Base-by-base conservation (phyloP, 2,888 invertebrate genomes). In the Sphaerophoria taeniata region DNA sequence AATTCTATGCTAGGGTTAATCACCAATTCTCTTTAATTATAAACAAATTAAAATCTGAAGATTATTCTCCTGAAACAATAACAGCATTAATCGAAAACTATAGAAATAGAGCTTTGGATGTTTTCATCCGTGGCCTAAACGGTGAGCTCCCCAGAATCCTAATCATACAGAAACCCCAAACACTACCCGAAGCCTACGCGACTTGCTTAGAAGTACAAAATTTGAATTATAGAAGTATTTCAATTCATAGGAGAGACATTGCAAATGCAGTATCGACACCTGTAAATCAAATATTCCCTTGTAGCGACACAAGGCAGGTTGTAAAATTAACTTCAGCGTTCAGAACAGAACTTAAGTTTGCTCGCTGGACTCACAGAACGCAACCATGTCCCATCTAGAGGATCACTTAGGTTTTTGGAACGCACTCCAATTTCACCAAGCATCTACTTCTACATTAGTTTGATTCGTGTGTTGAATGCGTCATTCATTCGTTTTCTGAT, bases 131-230 rank as follows among this genome's bases (percentile, higher is more conserved):
- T n/a, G 60, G 63, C 12, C 39, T 83, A 9, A 84, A 75, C 11
- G 79, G 72, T 7, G 72, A 79, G 14, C 39, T 75, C 3, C 61
- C 79, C 2, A 75, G 56, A 34, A 76, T 81, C 31, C 14, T 80
- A 9, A 43, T 61, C 7, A 79, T 79, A 11, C 84, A 84, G 43
- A 82, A 73, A 58, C 58, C 73, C 3, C 34, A 63, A 56, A 73
- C 73, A 36, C 58, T 79, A 3, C 84, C 71, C 24, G 79, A 85
- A 33, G 80, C 77, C 1, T 86, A 81, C 47, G 14, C 77, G 11
- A 67, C 71, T 43, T 86, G 76, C 45, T 7, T 70, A 14, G 70
- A 70, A 11, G 60, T 77, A 34, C 45, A 77, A 63, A 77, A 71
- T 24, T 45, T 49, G 3, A 76, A 77, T 45, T 70, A 55, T 43